A percentile compares a stretch with the other conserved stretches of the same genome.
phyloP scores from a whole-genome alignment of 2,888 invertebrate genomes.

The Lamellibrachia satsuma region DNA sequence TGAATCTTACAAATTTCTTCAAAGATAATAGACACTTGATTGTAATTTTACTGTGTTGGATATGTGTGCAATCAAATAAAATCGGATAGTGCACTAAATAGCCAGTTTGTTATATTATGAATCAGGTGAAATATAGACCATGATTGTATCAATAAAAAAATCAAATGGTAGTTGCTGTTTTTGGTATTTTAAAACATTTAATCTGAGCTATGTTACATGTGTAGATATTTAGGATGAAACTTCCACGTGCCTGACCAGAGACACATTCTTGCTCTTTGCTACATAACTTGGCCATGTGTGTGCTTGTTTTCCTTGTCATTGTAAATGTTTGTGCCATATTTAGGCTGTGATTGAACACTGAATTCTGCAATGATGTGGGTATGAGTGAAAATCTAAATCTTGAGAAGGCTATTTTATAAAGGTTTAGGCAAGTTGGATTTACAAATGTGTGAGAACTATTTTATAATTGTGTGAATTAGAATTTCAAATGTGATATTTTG shows the following conservation, averaged over 20 bases:
- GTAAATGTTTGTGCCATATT: too few species aligned
- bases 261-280: background rate
- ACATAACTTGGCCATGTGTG: background rate
- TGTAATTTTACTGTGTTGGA: too few species aligned
- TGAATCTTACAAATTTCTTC: too few species aligned
- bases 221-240: background rate
- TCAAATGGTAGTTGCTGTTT: background rate
- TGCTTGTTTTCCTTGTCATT: background rate
- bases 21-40: too few species aligned
- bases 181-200: background rate
- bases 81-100: too few species aligned
- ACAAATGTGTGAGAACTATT: background rate
- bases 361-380: background rate
- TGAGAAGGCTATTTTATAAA: background rate
- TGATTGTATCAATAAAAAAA: background rate
- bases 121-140: too few species aligned
- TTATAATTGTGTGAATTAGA: background rate
- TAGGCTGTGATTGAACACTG: background rate
- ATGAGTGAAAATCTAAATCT: background rate
- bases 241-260: background rate
- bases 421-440: background rate
- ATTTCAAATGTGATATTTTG: background rate
- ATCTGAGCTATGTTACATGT: too few species aligned
- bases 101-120: too few species aligned
- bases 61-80: too few species aligned